A percentile compares a stretch with the other conserved stretches of the same genome.
Evolutionary conservation across 2,888 invertebrate genomes (phyloP).

Genomic region (Bursaphelenchus okinawaensis): DNA sequence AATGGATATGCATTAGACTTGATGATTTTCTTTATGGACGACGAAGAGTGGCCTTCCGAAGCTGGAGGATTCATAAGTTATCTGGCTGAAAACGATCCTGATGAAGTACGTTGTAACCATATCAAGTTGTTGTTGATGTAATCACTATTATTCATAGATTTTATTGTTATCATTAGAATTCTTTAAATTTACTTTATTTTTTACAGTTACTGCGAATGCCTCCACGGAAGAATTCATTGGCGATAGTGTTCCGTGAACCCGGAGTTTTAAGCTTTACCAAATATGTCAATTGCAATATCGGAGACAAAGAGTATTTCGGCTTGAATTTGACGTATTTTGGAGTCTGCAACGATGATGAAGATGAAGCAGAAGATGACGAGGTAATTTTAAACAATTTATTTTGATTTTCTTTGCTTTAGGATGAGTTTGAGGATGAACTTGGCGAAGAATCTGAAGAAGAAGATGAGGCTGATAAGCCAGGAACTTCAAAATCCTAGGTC

Average conservation of each 20-base stretch:
- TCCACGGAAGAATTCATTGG: slow-evolving; percentile 35
- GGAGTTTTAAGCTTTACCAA: slow-evolving; percentile 50
- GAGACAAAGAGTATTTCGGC: slow-evolving; percentile 25
- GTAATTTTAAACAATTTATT: too few species aligned
- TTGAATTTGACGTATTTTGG: slow-evolving; percentile 31
- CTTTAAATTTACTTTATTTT: neutral
- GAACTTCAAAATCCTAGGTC: too few species aligned
- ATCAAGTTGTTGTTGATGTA: neutral
- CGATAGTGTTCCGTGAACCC: slow-evolving; percentile 46
- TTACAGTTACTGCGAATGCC: slow-evolving; percentile 37
- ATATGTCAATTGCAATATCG: slow-evolving; percentile 36
- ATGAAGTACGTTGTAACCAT: slow-evolving; percentile 32
- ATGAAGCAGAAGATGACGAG: too few species aligned
- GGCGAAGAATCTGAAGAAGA: too few species aligned
- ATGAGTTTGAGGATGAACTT: too few species aligned
- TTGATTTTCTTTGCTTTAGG: too few species aligned
- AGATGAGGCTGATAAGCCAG: too few species aligned
- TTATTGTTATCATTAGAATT: slow-evolving; percentile 5
- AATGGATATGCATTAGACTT: slow-evolving; percentile 33
- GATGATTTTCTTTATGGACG: slow-evolving; percentile 37
- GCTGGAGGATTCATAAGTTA: slow-evolving; percentile 45
- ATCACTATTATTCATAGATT: neutral
- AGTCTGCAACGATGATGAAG: too few species aligned
- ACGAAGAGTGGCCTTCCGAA: slow-evolving; percentile 28
- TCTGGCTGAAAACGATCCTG: slow-evolving; percentile 37